A percentile compares a stretch with the other conserved stretches of the same genome.
Conservation (phyloP, 2,888 invertebrate species). For the Chloroclystis v-ata region DNA sequence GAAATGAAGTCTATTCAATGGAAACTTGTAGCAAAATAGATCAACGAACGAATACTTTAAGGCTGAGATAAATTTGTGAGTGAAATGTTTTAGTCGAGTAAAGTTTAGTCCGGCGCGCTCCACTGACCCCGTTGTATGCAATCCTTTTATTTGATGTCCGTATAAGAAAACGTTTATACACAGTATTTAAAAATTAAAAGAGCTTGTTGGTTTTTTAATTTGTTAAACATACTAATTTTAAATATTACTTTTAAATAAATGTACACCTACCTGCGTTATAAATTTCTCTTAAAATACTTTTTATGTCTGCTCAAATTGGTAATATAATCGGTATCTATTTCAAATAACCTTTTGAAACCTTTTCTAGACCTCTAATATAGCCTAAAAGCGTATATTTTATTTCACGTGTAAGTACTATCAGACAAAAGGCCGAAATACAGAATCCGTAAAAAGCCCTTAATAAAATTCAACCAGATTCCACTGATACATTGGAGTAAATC, state of each 20-base stretch:
- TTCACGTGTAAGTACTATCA: not conserved
- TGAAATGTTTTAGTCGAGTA: not conserved
- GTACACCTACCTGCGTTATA: too few relatives aligned
- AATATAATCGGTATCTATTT: not conserved
- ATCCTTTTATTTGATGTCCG: not conserved
- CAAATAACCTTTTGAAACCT: not conserved
- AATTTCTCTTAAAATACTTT: too few relatives aligned
- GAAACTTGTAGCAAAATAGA: not conserved
- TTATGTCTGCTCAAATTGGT: not conserved
- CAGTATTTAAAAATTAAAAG: not conserved
- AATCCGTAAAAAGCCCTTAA: not conserved
- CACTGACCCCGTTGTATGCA: not conserved
- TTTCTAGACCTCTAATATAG: not conserved
- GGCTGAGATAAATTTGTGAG: not conserved
- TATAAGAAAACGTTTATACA: not conserved
- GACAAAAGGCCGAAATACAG: constrained; percentile 1
- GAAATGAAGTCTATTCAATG: not conserved
- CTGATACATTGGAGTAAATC: constrained; percentile 1
- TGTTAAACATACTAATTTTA: too few relatives aligned
- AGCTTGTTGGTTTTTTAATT: too few relatives aligned
- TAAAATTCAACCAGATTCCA: not conserved
- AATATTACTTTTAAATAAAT: too few relatives aligned
- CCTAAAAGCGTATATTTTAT: not conserved
- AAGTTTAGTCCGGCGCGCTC: not conserved
- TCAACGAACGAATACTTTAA: not conserved